Conservation (phyloP, 1,140 invertebrate genomes). For the Ips nitidus region DNA sequence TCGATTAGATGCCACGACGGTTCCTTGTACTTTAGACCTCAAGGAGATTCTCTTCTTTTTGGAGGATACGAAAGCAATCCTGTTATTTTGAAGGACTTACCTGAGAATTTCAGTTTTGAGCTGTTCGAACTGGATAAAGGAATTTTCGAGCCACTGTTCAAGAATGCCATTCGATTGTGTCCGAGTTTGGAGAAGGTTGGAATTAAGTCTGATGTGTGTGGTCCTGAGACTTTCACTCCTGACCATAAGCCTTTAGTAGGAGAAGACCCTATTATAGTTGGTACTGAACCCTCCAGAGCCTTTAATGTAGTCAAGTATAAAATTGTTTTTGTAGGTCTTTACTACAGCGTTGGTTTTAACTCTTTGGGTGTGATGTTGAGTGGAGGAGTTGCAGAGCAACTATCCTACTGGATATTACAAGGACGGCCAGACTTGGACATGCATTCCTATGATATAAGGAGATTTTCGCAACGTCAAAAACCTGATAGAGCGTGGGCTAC, state of each 20-base stretch:
- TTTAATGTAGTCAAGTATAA: background rate
- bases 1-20: slow-evolving; percentile 85
- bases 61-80: slow-evolving; percentile 90
- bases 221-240: slow-evolving; percentile 85
- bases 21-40: slow-evolving; percentile 79
- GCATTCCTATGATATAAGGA: slow-evolving; percentile 81
- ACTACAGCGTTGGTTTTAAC: slow-evolving; percentile 85
- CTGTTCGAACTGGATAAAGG: slow-evolving; percentile 86
- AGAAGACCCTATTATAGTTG: slow-evolving; percentile 60
- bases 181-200: slow-evolving; percentile 73
- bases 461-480: slow-evolving; percentile 72
- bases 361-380: slow-evolving; percentile 89
- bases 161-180: slow-evolving; percentile 70
- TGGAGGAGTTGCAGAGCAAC: slow-evolving; percentile 80
- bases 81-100: slow-evolving; percentile 71
- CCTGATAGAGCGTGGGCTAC: slow-evolving; percentile 71
- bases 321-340: slow-evolving; percentile 59
- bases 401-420: slow-evolving; percentile 80
- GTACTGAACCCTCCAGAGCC: slow-evolving; percentile 41
- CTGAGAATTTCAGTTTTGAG: slow-evolving; percentile 75
- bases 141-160: slow-evolving; percentile 74
- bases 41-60: slow-evolving; percentile 77
- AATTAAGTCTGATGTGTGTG: slow-evolving; percentile 82
- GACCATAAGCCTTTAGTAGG: slow-evolving; percentile 88
- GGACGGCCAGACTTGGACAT: slow-evolving; percentile 82